Base-by-base conservation (phyloP, 1,140 invertebrate genomes). In the Rhyacophila brunnea region DNA sequence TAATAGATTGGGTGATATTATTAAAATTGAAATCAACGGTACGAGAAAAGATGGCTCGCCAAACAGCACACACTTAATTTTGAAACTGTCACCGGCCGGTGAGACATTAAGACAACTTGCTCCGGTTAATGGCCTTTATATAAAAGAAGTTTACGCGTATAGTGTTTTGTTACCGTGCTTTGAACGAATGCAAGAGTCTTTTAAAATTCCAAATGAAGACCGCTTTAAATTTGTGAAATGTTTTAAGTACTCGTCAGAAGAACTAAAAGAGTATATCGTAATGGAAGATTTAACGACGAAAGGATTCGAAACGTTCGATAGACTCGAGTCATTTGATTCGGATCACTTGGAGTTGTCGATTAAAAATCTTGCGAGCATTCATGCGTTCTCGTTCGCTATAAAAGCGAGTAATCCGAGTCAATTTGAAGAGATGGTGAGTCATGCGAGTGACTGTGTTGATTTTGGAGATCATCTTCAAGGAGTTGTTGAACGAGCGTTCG, bases 241-340 rank as follows among this genome's bases (percentile, higher is more conserved):
- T 13, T 56, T 51, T 35, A 48, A 40, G 2, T 36, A 17, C 7
- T 15, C 54, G 13, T 17, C 20, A 6, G 58, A 52, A 28, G 32
- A 85, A 83, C 11, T 51, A 0, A 40, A 56, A n/a, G 62, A 65
- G 35, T 9, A 79, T 10, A 71, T 81, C 1, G 72, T 77, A 2
- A 74, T 85, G 68, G 82, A 85, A 47, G 83, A 85, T 64, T 61
- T 84, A 9, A 58, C 64, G 7, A 65, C 68, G 7, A 67, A 67
- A n/a, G 80, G 78, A 1, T 85, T 79, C 53, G 69, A 68, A 10
- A 82, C 82, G 74, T 72, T 68, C 2, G 78, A 84, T 64, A 70
- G 81, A 46, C 66, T 71, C 18, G 69, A 72, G 51, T 81, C 81
- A 1, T 60, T 84, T 1, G 68, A 81, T 40, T 62, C 77, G 9